Percentiles rank a stretch among this genome's conserved stretches.
Conservation (phyloP, 2,888 invertebrate species). For the Cephus runcator region DNA sequence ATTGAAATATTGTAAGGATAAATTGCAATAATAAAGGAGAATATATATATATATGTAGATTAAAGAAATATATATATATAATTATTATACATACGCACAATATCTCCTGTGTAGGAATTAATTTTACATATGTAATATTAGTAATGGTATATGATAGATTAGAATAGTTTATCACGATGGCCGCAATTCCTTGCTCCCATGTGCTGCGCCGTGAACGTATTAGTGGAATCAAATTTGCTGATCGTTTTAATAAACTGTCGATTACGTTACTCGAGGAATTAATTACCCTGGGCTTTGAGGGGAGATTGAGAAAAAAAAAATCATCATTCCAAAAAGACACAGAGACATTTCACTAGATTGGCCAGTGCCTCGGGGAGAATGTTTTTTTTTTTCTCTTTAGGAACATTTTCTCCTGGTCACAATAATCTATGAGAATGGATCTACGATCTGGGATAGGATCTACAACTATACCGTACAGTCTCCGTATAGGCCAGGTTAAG, state of each 20-base stretch:
- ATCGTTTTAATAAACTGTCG: background rate
- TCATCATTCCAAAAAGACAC: background rate
- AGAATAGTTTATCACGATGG: background rate
- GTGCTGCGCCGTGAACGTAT: background rate
- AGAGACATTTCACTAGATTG: background rate
- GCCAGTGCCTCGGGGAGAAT: background rate
- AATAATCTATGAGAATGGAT: background rate
- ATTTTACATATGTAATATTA: background rate
- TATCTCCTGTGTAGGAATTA: background rate
- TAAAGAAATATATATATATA: background rate
- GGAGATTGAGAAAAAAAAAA: background rate
- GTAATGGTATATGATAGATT: background rate
- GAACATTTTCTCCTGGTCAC: background rate
- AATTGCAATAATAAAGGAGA: conserved; percentile 3
- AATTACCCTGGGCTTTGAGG: background rate
- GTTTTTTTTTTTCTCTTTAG: background rate
- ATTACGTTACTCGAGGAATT: background rate
- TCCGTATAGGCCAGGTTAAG: background rate
- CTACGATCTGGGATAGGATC: background rate
- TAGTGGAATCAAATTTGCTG: background rate
- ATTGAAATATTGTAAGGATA: conserved; percentile 16
- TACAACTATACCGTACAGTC: background rate
- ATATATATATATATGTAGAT: background rate
- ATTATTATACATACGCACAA: background rate
- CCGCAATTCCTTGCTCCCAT: background rate